These are phyloP conservation scores for Anolis sagrei DNA, from an alignment of 2,113 vertebrate genomes.

Conservation along the genomic window DNA sequence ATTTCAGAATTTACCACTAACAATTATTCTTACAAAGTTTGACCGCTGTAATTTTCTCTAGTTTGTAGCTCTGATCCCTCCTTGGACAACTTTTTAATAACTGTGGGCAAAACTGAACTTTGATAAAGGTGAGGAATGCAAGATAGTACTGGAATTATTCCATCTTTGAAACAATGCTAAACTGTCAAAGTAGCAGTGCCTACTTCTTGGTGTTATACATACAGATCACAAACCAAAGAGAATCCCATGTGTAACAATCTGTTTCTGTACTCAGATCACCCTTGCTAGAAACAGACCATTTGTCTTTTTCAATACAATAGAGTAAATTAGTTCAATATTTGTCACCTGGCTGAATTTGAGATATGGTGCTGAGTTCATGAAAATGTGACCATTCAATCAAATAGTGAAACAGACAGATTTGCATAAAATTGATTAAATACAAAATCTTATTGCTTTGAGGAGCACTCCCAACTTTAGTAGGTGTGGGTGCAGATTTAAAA, in stretches of 20 bases:
- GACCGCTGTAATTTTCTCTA: background rate
- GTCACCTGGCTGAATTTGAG: background rate
- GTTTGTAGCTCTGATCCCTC: background rate
- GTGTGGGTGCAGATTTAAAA: background rate
- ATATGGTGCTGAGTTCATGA: constrained; percentile 10
- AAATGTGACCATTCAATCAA: background rate
- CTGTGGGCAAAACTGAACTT: background rate
- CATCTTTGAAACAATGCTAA: background rate
- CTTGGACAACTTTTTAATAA: background rate
- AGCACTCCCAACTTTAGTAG: background rate
- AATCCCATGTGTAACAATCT: background rate
- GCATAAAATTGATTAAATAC: background rate
- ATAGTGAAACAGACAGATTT: background rate
- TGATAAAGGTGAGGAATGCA: background rate
- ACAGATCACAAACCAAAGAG: background rate
- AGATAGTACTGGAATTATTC: background rate
- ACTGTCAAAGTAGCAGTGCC: background rate
- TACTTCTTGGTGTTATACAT: background rate
- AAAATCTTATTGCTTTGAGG: background rate
- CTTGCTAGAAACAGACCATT: background rate
- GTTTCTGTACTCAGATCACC: background rate
- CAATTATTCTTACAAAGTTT: background rate
- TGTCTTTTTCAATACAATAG: background rate
- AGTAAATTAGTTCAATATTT: background rate
- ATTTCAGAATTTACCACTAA: no score